phyloP scores from a whole-genome alignment of 2,797 vertebrate species.

The Sphaeramia orbicularis region DNA sequence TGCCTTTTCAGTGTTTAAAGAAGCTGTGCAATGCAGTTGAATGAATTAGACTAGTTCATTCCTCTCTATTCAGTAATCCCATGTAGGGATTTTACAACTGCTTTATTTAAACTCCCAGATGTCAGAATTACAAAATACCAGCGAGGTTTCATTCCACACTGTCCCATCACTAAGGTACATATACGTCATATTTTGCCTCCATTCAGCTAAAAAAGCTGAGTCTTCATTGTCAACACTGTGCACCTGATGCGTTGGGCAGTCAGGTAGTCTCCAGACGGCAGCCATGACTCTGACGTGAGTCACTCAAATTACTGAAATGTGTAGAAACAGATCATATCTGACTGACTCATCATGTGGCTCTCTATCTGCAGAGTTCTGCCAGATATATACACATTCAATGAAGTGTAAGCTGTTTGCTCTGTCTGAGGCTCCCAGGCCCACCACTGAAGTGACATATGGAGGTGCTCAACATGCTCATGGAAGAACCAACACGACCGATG shows the following conservation, averaged over 20 bases:
- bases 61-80: background rate
- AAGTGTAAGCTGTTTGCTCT: slow-evolving; percentile 26
- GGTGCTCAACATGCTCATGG: slow-evolving; percentile 65
- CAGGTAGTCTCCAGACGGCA: slow-evolving; percentile 24
- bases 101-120: slow-evolving; percentile 11
- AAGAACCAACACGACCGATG: slow-evolving; percentile 56
- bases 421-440: slow-evolving; percentile 41
- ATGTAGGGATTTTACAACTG: slow-evolving; percentile 5
- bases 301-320: slow-evolving; percentile 10
- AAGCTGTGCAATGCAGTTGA: slow-evolving; percentile 11
- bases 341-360: background rate
- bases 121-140: slow-evolving; percentile 1
- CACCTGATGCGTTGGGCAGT: slow-evolving; percentile 33
- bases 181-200: slow-evolving; percentile 9
- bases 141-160: slow-evolving; percentile 14
- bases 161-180: slow-evolving; percentile 4
- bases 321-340: slow-evolving; percentile 1
- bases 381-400: background rate
- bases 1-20: slow-evolving; percentile 7
- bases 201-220: slow-evolving; percentile 48
- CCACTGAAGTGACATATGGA: slow-evolving; percentile 48
- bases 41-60: slow-evolving; percentile 18
- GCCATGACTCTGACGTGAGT: slow-evolving; percentile 15
- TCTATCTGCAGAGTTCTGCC: slow-evolving; percentile 8
- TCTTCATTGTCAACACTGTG: slow-evolving; percentile 35